A percentile compares a stretch with the other conserved stretches of the same genome.
Conservation (phyloP, 23 tunicate species). For the Oikopleura vanhoeffeni region DNA sequence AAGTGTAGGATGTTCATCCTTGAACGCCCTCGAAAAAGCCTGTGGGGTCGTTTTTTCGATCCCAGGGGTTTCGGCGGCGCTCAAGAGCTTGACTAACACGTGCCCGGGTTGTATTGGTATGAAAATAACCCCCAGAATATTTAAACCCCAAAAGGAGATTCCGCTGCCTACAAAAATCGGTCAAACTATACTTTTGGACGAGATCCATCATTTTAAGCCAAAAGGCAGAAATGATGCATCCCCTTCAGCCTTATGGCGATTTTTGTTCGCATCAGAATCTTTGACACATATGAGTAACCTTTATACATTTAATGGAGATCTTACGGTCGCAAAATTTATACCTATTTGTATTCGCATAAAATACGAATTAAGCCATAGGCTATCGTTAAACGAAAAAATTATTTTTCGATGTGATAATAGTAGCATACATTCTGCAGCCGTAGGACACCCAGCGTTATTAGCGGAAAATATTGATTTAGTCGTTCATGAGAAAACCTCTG, state of each 20-base stretch:
- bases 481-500: neutral
- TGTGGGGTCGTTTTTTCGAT: neutral
- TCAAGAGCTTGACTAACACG: neutral
- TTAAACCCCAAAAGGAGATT: neutral
- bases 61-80: neutral
- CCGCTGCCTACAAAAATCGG: neutral
- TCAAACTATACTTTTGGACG: neutral
- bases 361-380: neutral
- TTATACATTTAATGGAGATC: neutral
- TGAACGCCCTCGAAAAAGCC: neutral
- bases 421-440: neutral
- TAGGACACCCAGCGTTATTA: neutral
- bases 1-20: neutral
- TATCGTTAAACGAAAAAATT: neutral
- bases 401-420: neutral
- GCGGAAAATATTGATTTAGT: neutral
- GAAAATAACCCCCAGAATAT: neutral
- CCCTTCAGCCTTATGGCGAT: neutral
- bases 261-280: neutral
- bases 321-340: neutral
- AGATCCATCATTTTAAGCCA: neutral
- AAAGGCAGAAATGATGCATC: no score
- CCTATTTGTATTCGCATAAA: neutral
- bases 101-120: neutral
- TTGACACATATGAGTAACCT: neutral